A percentile compares a stretch with the other conserved stretches of the same genome.
Evolutionary conservation across 2,888 invertebrate genomes (phyloP).

Genomic region (Cataglyphis cursor): DNA sequence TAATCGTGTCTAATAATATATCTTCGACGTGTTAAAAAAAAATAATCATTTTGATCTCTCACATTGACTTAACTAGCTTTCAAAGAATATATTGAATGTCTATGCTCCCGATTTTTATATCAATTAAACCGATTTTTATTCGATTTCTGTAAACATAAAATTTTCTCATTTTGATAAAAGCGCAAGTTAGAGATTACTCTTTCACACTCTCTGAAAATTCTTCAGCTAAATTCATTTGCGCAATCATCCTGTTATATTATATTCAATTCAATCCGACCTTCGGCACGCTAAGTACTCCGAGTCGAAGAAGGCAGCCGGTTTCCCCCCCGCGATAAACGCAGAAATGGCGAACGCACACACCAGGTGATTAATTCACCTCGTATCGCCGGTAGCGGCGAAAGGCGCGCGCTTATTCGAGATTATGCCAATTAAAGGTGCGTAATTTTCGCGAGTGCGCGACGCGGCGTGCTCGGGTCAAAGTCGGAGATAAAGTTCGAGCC

Average conservation of each 20-base stretch:
- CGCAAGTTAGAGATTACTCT: background rate
- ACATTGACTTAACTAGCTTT: background rate
- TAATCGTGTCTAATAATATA: background rate
- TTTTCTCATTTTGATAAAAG: background rate
- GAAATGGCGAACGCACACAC: slow-evolving; percentile 34
- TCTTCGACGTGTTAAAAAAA: background rate
- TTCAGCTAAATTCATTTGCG: slow-evolving; percentile 14
- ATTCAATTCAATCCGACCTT: slow-evolving; percentile 51
- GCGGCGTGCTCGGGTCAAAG: slow-evolving; percentile 37
- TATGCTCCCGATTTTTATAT: background rate
- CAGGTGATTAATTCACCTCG: slow-evolving; percentile 40
- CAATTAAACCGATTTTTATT: background rate
- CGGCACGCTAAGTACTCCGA: slow-evolving; percentile 36
- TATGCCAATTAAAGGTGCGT: slow-evolving; percentile 41
- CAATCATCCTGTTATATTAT: slow-evolving; percentile 51
- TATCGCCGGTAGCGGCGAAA: slow-evolving; percentile 18
- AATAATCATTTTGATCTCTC: background rate
- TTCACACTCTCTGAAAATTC: background rate
- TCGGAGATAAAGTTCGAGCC: slow-evolving; percentile 44
- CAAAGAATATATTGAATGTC: background rate
- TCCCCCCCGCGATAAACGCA: slow-evolving; percentile 17
- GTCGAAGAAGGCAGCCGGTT: slow-evolving; percentile 40
- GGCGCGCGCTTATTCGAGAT: slow-evolving; percentile 20
- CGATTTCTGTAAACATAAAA: background rate
- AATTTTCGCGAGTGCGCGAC: slow-evolving; percentile 37